Evolutionary conservation across 2,113 vertebrate genomes (phyloP).

Genomic region (Peucedramus taeniatus): DNA sequence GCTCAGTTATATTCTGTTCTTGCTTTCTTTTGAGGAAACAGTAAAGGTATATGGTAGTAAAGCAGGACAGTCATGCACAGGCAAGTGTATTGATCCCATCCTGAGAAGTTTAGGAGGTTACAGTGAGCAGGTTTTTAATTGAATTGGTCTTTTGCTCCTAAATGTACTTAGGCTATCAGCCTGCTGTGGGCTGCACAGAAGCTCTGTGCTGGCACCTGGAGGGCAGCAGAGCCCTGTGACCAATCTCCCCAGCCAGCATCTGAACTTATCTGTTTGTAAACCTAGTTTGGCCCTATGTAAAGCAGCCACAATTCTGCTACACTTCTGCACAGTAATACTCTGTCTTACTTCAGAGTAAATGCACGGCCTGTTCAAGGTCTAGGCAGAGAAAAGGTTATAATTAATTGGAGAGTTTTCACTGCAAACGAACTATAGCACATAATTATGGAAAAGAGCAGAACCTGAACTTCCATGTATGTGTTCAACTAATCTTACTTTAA

Average conservation of each 20-base stretch:
- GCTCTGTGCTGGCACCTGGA: background rate
- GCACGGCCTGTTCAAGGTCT: background rate
- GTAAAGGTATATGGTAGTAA: background rate
- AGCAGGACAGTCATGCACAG: background rate
- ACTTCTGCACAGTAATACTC: background rate
- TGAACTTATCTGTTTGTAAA: background rate
- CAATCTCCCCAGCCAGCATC: background rate
- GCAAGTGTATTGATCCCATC: background rate
- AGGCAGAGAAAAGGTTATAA: background rate
- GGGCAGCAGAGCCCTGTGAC: background rate
- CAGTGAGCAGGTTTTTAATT: background rate
- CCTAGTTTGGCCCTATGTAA: background rate
- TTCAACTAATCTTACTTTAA: background rate
- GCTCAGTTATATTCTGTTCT: background rate
- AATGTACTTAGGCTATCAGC: background rate
- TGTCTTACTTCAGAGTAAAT: background rate
- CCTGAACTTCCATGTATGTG: background rate
- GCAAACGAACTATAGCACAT: background rate
- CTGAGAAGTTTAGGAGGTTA: background rate
- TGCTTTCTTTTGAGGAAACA: background rate
- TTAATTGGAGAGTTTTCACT: background rate
- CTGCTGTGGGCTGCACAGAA: background rate
- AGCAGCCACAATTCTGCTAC: background rate
- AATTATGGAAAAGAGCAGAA: background rate
- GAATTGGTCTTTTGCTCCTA: background rate